phyloP scores from a whole-genome alignment of 2,113 vertebrate genomes.

The Syrrhaptes paradoxus region DNA sequence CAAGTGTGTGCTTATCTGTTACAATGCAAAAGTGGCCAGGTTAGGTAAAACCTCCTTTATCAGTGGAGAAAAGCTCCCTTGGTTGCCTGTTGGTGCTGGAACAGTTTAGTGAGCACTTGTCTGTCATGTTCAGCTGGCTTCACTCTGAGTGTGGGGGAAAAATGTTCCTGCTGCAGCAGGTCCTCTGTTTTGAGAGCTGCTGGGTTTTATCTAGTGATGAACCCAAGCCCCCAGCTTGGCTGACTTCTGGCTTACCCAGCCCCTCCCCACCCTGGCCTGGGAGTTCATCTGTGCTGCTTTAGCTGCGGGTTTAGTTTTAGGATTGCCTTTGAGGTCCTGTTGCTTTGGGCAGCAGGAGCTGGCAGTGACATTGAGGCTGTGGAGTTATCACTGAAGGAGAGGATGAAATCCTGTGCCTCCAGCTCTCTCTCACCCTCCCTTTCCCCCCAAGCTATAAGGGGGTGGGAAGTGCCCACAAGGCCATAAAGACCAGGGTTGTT shows the following conservation, averaged over 20 bases:
- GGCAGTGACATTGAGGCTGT: background rate
- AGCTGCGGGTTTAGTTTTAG: background rate
- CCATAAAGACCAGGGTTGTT: background rate
- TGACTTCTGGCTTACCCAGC: background rate
- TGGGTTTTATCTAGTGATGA: background rate
- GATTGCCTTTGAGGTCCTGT: background rate
- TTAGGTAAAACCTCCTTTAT: conserved; percentile 44
- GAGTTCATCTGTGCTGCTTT: background rate
- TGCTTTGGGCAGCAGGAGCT: background rate
- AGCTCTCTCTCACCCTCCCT: background rate
- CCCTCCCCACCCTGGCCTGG: background rate
- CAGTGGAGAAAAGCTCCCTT: background rate
- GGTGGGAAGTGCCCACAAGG: background rate
- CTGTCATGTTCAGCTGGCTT: background rate
- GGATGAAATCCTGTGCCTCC: background rate
- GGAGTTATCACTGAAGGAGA: background rate
- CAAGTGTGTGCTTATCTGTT: conserved; percentile 62
- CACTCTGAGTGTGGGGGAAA: background rate
- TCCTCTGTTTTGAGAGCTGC: background rate
- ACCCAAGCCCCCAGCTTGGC: background rate
- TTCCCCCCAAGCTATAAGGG: background rate
- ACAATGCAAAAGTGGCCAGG: conserved; percentile 36
- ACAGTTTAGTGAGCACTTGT: background rate
- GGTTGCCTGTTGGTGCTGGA: background rate
- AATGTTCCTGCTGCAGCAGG: background rate